Percentiles rank a stretch among this genome's conserved stretches.
Conservation (phyloP, 2,888 invertebrate species). For the Antitype chi region DNA sequence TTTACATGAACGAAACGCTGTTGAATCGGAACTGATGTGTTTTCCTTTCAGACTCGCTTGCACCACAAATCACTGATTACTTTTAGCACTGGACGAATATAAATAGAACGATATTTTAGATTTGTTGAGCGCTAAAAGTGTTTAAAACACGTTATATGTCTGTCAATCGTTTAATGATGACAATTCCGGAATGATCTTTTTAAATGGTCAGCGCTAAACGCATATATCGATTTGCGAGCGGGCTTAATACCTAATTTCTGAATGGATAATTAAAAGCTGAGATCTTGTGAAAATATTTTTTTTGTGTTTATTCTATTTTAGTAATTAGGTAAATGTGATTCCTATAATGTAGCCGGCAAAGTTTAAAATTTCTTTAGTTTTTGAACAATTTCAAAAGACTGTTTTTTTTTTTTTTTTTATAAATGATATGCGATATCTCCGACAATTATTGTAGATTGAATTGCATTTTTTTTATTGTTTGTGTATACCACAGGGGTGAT, state of each 20-base stretch:
- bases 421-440: no score
- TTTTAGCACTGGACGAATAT: not conserved
- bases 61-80: not conserved
- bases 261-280: not conserved
- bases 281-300: not conserved
- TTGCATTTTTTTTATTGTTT: no score
- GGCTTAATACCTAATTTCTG: no score
- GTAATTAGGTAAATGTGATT: not conserved
- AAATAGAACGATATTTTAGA: no score
- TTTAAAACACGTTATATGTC: not conserved
- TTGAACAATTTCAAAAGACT: no score
- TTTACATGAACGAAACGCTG: not conserved
- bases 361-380: not conserved
- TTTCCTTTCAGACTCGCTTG: conserved; percentile 1
- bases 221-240: no score
- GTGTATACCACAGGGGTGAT: no score
- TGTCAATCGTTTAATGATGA: not conserved
- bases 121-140: no score
- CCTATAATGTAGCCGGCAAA: not conserved
- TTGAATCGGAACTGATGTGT: not conserved
- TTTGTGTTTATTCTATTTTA: not conserved
- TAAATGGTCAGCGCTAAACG: no score
- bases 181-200: not conserved
- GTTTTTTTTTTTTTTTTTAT: no score
- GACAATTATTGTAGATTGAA: no score